A percentile compares a stretch with the other conserved stretches of the same genome.
Evolutionary conservation across 1,140 invertebrate species (phyloP).

Genomic region (Heliconius himera): DNA sequence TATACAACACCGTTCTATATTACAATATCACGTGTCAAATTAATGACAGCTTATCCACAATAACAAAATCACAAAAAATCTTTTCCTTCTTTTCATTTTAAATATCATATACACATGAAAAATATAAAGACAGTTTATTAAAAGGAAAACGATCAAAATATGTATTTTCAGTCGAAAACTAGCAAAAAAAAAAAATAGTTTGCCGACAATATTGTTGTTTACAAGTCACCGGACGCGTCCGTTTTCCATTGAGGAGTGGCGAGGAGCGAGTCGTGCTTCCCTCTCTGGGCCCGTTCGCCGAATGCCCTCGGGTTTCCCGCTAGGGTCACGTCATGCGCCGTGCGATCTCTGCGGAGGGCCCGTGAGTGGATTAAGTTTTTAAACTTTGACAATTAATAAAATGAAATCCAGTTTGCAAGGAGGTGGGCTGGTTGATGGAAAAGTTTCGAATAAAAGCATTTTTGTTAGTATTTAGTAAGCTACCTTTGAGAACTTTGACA

Average conservation of each 20-base stretch:
- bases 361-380: slow-evolving; percentile 65
- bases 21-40: slow-evolving; percentile 47
- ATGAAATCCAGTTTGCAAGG: slow-evolving; percentile 71
- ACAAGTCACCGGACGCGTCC: slow-evolving; percentile 55
- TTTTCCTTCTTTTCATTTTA: slow-evolving; percentile 39
- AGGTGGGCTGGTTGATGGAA: slow-evolving; percentile 59
- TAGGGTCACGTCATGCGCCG: slow-evolving; percentile 34
- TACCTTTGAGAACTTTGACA: background rate
- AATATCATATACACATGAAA: slow-evolving; percentile 28
- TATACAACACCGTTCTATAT: slow-evolving; percentile 51
- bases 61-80: slow-evolving; percentile 30
- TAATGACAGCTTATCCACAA: slow-evolving; percentile 36
- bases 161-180: background rate
- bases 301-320: slow-evolving; percentile 70
- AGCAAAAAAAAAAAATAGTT: background rate
- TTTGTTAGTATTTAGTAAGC: slow-evolving; percentile 17
- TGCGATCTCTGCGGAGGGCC: slow-evolving; percentile 74
- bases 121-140: background rate
- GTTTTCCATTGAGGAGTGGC: slow-evolving; percentile 51
- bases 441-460: slow-evolving; percentile 54
- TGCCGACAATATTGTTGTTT: slow-evolving; percentile 47
- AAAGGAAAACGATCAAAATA: background rate
- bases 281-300: slow-evolving; percentile 47
- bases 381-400: slow-evolving; percentile 68
- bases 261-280: slow-evolving; percentile 47